A percentile compares a stretch with the other conserved stretches of the same genome.
phyloP scores from a whole-genome alignment of 2,113 vertebrate species.

The Lophura nycthemera region DNA sequence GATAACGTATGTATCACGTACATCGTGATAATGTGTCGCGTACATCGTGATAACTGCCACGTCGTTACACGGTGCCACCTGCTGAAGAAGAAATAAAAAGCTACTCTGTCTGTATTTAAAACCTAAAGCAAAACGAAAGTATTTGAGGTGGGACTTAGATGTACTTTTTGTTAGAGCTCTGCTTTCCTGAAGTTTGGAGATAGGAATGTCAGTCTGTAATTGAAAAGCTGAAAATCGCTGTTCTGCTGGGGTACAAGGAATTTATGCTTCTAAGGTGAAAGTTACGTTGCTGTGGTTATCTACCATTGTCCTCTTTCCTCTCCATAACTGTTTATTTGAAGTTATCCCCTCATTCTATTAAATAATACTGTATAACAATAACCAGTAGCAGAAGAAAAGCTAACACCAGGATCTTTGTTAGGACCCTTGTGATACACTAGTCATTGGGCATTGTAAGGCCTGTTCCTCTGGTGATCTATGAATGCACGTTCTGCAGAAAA shows the following conservation, averaged over 20 bases:
- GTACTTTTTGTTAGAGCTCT: neutral
- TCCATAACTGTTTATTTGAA: neutral
- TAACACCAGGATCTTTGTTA: neutral
- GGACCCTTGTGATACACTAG: neutral
- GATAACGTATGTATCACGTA: too few relatives aligned
- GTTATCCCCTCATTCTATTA: neutral
- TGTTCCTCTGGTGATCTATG: neutral
- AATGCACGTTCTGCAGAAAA: neutral
- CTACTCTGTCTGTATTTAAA: neutral
- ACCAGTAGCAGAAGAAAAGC: neutral
- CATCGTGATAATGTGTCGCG: too few relatives aligned
- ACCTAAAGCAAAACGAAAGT: neutral
- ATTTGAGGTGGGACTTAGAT: neutral
- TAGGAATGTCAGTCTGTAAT: neutral
- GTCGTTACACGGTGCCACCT: constrained; percentile 2
- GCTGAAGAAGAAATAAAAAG: neutral
- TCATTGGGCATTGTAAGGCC: neutral
- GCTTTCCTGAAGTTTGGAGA: neutral
- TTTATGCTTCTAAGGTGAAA: neutral
- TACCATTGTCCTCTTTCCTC: neutral
- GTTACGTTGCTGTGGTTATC: neutral
- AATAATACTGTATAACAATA: neutral
- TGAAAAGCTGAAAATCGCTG: neutral
- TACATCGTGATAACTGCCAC: neutral
- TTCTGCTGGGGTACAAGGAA: neutral